A percentile compares a stretch with the other conserved stretches of the same genome.
Conservation (phyloP, 1,140 invertebrate species). For the Lamellibrachia luymesi region DNA sequence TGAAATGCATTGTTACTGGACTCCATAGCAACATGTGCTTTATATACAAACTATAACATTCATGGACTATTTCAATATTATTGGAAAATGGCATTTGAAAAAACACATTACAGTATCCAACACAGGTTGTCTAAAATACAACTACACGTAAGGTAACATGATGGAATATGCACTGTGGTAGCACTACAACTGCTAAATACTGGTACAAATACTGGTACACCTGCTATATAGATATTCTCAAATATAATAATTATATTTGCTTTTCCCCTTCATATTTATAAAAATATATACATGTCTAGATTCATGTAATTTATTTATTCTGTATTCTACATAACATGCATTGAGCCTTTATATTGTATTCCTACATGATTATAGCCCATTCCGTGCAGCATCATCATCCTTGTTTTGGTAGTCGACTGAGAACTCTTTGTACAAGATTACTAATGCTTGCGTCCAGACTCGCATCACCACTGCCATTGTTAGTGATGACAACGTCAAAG, state of each 20-base stretch:
- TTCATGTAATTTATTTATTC: neutral
- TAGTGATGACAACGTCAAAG: constrained; percentile 60
- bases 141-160: too few species aligned
- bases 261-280: neutral
- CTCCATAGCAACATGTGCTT: too few species aligned
- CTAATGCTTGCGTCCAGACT: neutral
- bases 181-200: neutral
- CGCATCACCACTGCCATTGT: constrained; percentile 43
- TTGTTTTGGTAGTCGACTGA: neutral
- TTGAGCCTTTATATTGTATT: neutral
- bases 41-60: too few species aligned
- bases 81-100: too few species aligned
- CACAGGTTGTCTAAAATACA: too few species aligned
- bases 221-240: neutral
- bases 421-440: neutral
- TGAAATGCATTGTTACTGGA: too few species aligned
- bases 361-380: neutral
- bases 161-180: too few species aligned
- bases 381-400: neutral
- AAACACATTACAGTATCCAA: too few species aligned
- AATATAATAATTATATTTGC: neutral
- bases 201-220: neutral
- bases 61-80: too few species aligned
- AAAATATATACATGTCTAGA: neutral
- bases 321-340: neutral